Evolutionary conservation across 1,140 invertebrate species (phyloP).

Genomic region (Sarcophaga bullata): DNA sequence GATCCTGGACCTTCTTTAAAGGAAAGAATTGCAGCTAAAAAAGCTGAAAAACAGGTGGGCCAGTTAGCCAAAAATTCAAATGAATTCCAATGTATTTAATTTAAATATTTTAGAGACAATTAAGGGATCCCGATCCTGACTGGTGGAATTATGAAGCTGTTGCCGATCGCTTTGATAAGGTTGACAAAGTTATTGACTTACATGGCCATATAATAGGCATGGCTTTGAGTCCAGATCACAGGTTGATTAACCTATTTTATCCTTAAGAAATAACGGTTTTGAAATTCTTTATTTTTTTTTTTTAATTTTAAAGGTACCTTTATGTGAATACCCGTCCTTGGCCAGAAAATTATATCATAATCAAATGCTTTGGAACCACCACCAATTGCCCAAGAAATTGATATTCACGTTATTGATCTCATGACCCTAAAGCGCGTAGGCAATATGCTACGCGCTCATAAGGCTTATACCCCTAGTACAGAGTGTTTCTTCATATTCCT

Average conservation of each 20-base stretch:
- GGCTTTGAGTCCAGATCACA: constrained; percentile 86
- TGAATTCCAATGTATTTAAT: too few species aligned
- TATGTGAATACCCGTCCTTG: constrained; percentile 90
- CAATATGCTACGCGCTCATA: constrained; percentile 84
- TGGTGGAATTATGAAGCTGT: constrained; percentile 78
- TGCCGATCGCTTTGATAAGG: constrained; percentile 78
- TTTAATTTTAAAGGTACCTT: constrained; percentile 72
- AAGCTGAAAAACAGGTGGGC: constrained; percentile 61
- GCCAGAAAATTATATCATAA: constrained; percentile 82
- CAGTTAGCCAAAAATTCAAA: background rate
- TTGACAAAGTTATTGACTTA: constrained; percentile 87
- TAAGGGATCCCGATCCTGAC: constrained; percentile 70
- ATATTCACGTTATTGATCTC: constrained; percentile 90
- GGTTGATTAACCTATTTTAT: constrained; percentile 23
- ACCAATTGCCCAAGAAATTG: constrained; percentile 91
- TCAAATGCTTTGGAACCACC: constrained; percentile 83
- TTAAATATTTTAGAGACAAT: constrained; percentile 51
- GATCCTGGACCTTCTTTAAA: constrained; percentile 76
- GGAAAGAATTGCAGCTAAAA: constrained; percentile 73
- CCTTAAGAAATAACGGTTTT: background rate
- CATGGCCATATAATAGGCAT: constrained; percentile 92
- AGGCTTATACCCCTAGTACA: constrained; percentile 87
- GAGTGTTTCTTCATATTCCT: constrained; percentile 92
- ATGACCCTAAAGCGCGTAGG: constrained; percentile 82
- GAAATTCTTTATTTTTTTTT: constrained; percentile 1